Percentiles rank a stretch among this genome's conserved stretches.
Evolutionary conservation across 2,797 vertebrate genomes (phyloP).

Genomic region (Gallirallus australis): DNA sequence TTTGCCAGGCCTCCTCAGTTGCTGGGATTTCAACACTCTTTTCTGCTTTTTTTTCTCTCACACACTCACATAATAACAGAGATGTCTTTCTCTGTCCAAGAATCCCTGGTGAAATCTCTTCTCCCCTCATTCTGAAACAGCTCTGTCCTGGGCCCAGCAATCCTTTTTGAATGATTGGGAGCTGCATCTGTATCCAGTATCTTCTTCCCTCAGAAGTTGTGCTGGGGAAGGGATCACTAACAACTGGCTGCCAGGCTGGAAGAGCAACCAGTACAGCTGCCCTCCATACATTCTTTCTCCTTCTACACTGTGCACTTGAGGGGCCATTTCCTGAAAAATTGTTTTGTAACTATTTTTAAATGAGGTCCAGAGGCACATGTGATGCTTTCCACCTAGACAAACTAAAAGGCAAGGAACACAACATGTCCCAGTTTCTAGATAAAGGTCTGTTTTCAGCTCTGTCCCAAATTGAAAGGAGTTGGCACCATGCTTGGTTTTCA

Average conservation of each 20-base stretch:
- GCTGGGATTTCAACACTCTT: neutral
- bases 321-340: neutral
- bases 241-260: neutral
- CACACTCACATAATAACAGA: neutral
- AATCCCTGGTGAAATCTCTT: neutral
- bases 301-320: neutral
- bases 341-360: neutral
- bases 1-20: neutral
- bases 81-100: neutral
- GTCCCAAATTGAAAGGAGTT: neutral
- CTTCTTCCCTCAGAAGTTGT: neutral
- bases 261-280: neutral
- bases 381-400: neutral
- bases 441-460: neutral
- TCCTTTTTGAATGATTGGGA: neutral
- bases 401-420: neutral
- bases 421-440: neutral
- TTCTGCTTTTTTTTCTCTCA: neutral
- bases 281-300: neutral
- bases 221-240: neutral
- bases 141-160: neutral
- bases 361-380: neutral
- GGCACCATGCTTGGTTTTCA: neutral
- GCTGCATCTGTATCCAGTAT: neutral
- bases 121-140: neutral